Base-by-base conservation (phyloP, 2,113 vertebrate genomes). In the Oncorhynchus clarkii region DNA sequence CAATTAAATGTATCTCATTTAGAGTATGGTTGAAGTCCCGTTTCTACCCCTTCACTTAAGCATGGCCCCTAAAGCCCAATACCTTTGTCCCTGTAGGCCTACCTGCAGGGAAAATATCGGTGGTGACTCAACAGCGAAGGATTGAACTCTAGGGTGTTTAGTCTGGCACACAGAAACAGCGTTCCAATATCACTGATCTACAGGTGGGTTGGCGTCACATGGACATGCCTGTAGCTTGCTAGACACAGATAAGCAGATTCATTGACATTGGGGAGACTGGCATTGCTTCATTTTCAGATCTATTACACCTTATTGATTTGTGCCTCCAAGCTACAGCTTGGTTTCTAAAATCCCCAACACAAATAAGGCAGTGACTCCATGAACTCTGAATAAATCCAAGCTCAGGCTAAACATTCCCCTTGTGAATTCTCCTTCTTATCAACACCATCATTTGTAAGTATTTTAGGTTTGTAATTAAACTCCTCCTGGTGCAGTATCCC, bases 231-330 rank as follows among this genome's bases (percentile, higher is more conserved):
- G 75, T 72, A 82, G 80, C 86, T 92, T 89, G 88, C 82, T 85
- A 79, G 87, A 85, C 82, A 79, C 82, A 88, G 90, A 93, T 94
- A 92, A 94, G 91, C 85, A 90, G 85, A 90, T 90, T 91, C 88
- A 92, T 91, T 91, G 91, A 91, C 87, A 89, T 84, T 80, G 82
- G 85, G 85, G 85, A 88, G 86, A 88, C 82, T 84, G 87, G 89
- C 88, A 85, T 89, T 79, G 88, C 90, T 90, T 91, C 75, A 89
- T 89, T 90, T 88, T 80, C 83, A 84, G 83, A 88, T 82, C 87
- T 86, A 91, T 93, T 91, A 90, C 78, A 80, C 82, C 85, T 81
- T 91, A 93, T 92, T 92, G 91, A 92, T 91, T 88, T 86, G 65
- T 82, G 85, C 22, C 68, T 70, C 20, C 9, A 70, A 70, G 68